phyloP scores from a whole-genome alignment of 2,888 invertebrate genomes.

The Ormyrus rosae region DNA sequence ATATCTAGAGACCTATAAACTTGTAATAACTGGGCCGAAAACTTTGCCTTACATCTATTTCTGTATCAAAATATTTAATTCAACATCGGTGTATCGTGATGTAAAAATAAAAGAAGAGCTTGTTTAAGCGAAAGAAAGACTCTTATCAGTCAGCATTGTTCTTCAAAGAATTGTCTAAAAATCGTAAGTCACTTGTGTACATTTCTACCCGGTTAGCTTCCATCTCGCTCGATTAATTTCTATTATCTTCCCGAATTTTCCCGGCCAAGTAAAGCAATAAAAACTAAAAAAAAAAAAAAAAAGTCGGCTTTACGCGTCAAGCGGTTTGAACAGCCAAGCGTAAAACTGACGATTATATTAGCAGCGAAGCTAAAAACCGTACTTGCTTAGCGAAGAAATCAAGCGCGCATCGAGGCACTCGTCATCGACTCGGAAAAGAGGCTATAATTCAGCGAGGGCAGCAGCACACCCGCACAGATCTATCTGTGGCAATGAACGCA shows the following conservation, averaged over 20 bases:
- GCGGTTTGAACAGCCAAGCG: not conserved
- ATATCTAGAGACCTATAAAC: not conserved
- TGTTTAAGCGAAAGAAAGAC: not conserved
- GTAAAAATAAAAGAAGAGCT: not conserved
- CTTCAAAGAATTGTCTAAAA: not conserved
- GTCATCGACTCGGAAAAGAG: not conserved
- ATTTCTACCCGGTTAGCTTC: conserved; percentile 23
- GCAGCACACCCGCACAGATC: not conserved
- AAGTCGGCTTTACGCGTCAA: not conserved
- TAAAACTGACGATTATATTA: not conserved
- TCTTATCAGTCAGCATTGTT: not conserved
- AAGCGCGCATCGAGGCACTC: no score
- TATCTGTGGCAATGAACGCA: conserved; percentile 13
- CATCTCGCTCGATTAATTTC: conserved; percentile 29
- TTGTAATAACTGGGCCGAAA: no score
- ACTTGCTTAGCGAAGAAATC: no score
- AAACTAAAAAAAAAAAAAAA: not conserved
- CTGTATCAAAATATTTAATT: not conserved
- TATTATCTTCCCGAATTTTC: conserved; percentile 24
- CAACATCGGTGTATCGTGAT: not conserved
- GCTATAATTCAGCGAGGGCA: conserved; percentile 1
- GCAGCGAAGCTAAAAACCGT: no score
- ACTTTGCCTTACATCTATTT: no score
- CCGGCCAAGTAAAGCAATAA: not conserved
- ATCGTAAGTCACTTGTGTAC: not conserved